phyloP scores from a whole-genome alignment of 2,113 vertebrate genomes.

The Promerops cafer region DNA sequence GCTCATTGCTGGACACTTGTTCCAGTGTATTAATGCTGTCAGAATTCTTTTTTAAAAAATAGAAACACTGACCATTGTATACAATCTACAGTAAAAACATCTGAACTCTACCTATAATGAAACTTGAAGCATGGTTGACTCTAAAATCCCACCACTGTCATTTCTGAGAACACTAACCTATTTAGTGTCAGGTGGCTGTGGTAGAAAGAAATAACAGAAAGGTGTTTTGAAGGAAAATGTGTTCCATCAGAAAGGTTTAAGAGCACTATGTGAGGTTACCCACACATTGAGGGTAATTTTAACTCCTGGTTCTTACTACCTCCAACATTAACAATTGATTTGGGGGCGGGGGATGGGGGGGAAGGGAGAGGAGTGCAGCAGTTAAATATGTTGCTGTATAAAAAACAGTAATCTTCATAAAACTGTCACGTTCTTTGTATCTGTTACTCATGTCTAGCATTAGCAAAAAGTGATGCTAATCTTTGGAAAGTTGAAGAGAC shows the following conservation, averaged over 20 bases:
- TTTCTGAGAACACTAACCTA: background rate
- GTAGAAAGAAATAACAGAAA: background rate
- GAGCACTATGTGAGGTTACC: background rate
- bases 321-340: background rate
- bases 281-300: background rate
- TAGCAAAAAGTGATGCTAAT: background rate
- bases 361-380: background rate
- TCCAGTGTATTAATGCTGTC: background rate
- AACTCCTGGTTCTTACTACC: background rate
- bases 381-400: background rate
- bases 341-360: fast-evolving
- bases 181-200: background rate
- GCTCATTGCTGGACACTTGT: background rate
- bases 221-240: background rate
- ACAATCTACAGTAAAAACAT: background rate
- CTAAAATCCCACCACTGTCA: background rate
- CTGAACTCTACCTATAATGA: background rate
- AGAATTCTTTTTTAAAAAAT: background rate
- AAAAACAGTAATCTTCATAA: background rate
- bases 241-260: background rate
- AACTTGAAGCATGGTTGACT: background rate
- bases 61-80: background rate
- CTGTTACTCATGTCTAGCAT: background rate
- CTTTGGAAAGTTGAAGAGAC: background rate
- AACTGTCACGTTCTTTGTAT: background rate